phyloP scores from a whole-genome alignment of 2,888 invertebrate genomes.

The Cistogaster globosa region DNA sequence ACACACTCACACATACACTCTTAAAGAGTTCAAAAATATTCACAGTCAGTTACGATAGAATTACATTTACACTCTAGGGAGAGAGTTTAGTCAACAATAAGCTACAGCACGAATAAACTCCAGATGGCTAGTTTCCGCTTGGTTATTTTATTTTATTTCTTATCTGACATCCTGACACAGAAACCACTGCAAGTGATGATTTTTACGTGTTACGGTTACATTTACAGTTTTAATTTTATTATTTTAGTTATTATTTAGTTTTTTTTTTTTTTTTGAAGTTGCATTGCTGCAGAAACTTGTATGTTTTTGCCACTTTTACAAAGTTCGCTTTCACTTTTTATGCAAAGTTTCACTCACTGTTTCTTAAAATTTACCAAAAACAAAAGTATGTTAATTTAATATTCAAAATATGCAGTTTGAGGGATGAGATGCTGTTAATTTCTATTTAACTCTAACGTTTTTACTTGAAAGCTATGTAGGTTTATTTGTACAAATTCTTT shows the following conservation, averaged over 20 bases:
- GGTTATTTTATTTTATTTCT: conserved; percentile 25
- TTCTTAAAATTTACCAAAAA: no score
- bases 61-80: not conserved
- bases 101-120: conserved; percentile 43
- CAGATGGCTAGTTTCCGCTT: conserved; percentile 59
- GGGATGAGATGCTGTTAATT: no score
- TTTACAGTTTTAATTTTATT: no score
- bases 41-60: not conserved
- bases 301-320: not conserved
- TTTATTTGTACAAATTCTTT: no score
- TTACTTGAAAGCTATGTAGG: no score
- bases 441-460: no score
- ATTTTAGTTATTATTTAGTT: not conserved
- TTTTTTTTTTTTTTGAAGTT: no score
- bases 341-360: no score
- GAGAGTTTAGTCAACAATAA: conserved; percentile 12
- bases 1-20: no score
- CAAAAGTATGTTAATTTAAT: no score
- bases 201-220: not conserved
- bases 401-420: no score
- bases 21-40: not conserved
- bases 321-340: not conserved
- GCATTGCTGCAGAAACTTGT: no score
- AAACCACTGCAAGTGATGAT: conserved; percentile 16
- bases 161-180: not conserved